These are phyloP conservation scores for Carposina sasakii DNA, from an alignment of 1,140 invertebrate species.

Conservation along the genomic window DNA sequence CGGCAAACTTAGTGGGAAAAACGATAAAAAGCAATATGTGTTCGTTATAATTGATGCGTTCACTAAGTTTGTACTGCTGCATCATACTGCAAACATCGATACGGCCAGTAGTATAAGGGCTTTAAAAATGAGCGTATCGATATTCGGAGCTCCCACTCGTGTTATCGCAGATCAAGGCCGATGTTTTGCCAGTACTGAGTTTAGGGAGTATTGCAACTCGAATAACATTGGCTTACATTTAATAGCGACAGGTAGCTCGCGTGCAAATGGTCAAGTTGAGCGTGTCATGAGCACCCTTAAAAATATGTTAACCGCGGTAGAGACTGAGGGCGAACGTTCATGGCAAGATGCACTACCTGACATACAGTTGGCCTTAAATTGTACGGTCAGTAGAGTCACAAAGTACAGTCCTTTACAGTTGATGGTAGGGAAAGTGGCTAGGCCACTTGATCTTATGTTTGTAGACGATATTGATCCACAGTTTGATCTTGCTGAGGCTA, in stretches of 20 bases:
- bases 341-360: constrained; percentile 31
- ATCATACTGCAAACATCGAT: constrained; percentile 7
- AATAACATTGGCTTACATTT: constrained; percentile 22
- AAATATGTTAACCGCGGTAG: constrained; percentile 28
- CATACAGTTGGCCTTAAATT: constrained; percentile 35
- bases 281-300: constrained; percentile 13
- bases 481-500: not conserved
- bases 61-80: constrained; percentile 24
- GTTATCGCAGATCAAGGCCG: not conserved
- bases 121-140: not conserved
- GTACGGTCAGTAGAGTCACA: constrained; percentile 15
- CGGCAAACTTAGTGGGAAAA: constrained; percentile 20
- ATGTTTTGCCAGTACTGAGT: constrained; percentile 9
- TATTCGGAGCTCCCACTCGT: not conserved
- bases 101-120: not conserved
- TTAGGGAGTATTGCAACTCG: constrained; percentile 25
- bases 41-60: constrained; percentile 25
- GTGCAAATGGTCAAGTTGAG: constrained; percentile 20
- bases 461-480: constrained; percentile 6
- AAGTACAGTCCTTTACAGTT: constrained; percentile 30
- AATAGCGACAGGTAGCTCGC: constrained; percentile 21
- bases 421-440: constrained; percentile 31
- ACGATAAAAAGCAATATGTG: constrained; percentile 19
- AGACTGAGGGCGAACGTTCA: not conserved
- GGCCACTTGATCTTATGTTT: constrained; percentile 26